Conservation (phyloP, 2,888 invertebrate species). For the Rhabditophanes sp. region DNA sequence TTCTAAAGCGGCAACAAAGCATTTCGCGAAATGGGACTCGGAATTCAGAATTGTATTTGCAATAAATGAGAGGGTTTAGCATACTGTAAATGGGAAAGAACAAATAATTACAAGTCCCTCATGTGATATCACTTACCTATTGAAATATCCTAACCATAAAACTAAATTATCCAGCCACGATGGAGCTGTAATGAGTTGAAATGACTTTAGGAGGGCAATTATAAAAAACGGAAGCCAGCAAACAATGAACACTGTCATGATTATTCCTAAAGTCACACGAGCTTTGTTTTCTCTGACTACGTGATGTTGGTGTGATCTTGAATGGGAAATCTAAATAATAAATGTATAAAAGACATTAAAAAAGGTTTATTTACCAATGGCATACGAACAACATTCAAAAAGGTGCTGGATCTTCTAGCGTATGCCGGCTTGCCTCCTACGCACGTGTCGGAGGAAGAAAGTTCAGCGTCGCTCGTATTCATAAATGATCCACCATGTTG, state of each 20-base stretch:
- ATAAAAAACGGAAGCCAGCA: constrained; percentile 99
- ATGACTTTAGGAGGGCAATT: constrained; percentile 59
- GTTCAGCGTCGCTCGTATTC: too few relatives aligned
- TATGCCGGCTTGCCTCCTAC: too few relatives aligned
- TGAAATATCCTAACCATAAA: constrained; percentile 87
- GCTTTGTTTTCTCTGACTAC: constrained; percentile 69
- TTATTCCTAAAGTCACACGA: constrained; percentile 88
- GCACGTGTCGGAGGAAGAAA: too few relatives aligned
- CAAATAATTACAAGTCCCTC: constrained; percentile 4
- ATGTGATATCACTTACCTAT: constrained; percentile 43
- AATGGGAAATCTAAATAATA: constrained; percentile 10
- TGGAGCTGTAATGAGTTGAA: constrained; percentile 15
- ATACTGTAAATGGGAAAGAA: constrained; percentile 38
- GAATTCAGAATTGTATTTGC: constrained; percentile 50
- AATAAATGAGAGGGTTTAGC: constrained; percentile 71
- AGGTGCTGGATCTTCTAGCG: constrained; percentile 27
- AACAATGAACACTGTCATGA: constrained; percentile 90
- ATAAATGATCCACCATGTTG: too few relatives aligned
- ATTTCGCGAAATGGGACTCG: constrained; percentile 44
- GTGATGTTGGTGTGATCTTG: constrained; percentile 8
- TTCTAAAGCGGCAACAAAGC: constrained; percentile 41
- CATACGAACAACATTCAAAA: constrained; percentile 27
- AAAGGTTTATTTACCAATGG: constrained; percentile 11
- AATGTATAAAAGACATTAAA: constrained; percentile 3
- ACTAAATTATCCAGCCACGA: constrained; percentile 29